Conservation (phyloP, 2,113 vertebrate species). For the Pipra filicauda region DNA sequence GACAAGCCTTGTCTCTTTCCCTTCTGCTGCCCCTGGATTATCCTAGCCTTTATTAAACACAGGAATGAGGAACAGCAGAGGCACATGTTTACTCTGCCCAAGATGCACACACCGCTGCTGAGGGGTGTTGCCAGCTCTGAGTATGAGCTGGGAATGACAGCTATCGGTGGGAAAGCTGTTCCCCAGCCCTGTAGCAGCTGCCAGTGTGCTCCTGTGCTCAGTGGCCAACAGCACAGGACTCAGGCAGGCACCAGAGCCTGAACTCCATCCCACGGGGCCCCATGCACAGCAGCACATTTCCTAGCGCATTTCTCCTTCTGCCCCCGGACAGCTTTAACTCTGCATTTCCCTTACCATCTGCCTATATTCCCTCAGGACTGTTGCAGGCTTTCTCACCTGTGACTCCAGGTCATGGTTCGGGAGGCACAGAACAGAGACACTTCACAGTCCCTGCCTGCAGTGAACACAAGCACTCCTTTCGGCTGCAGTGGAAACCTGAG, state of each 20-base stretch:
- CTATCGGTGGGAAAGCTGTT: fast-evolving
- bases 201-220: fast-evolving
- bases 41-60: background rate
- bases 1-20: background rate
- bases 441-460: background rate
- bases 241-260: fast-evolving
- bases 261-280: fast-evolving
- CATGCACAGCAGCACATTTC: fast-evolving
- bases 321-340: too few relatives aligned
- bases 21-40: background rate
- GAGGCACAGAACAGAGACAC: background rate
- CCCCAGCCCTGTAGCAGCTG: too few relatives aligned
- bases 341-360: too few relatives aligned
- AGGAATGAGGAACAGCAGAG: fast-evolving
- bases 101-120: too few relatives aligned
- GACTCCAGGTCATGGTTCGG: background rate
- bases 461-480: background rate
- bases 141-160: fast-evolving
- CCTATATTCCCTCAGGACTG: fast-evolving
- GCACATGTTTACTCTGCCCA: fast-evolving
- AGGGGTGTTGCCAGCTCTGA: background rate
- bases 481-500: background rate
- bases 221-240: background rate
- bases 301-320: background rate
- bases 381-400: background rate